These are phyloP conservation scores for Eudemis profundana DNA, from an alignment of 2,888 invertebrate species.

Conservation along the genomic window DNA sequence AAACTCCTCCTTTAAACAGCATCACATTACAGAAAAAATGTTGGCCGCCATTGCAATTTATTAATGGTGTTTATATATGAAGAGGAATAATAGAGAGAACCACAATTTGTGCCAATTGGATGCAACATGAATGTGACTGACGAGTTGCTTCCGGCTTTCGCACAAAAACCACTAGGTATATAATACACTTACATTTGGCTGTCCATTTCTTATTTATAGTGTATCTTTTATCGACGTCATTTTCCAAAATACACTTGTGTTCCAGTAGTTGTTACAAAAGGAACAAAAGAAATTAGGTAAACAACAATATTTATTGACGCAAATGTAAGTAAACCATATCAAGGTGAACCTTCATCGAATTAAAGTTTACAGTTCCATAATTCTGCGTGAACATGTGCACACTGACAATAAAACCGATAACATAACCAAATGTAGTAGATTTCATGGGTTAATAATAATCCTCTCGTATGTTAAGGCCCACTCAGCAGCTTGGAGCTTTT, in stretches of 20 bases:
- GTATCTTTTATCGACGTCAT: conserved; percentile 20
- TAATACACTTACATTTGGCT: conserved; percentile 9
- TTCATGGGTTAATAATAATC: conserved; percentile 54
- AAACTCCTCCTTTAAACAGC: background rate
- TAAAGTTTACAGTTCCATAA: conserved; percentile 35
- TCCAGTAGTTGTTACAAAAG: background rate
- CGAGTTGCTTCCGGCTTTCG: conserved; percentile 54
- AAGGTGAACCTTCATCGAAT: conserved; percentile 35
- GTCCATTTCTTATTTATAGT: conserved; percentile 10
- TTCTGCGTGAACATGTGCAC: conserved; percentile 36
- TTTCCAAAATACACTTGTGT: conserved; percentile 16
- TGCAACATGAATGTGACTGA: conserved; percentile 47
- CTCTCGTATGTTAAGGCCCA: conserved; percentile 57
- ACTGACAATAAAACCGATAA: conserved; percentile 52
- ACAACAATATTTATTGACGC: conserved; percentile 24
- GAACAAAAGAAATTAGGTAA: conserved; percentile 4
- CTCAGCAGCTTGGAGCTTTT: conserved; percentile 58
- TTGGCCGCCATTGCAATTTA: conserved; percentile 34
- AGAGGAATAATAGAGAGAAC: conserved; percentile 42
- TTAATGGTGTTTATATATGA: conserved; percentile 38
- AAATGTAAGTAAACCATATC: conserved; percentile 26
- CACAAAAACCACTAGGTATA: conserved; percentile 47
- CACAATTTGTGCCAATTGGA: conserved; percentile 52
- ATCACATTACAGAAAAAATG: conserved; percentile 34
- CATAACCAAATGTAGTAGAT: conserved; percentile 52